Base-by-base conservation (phyloP, 2,797 vertebrate species). In the Microhierax caerulescens region DNA sequence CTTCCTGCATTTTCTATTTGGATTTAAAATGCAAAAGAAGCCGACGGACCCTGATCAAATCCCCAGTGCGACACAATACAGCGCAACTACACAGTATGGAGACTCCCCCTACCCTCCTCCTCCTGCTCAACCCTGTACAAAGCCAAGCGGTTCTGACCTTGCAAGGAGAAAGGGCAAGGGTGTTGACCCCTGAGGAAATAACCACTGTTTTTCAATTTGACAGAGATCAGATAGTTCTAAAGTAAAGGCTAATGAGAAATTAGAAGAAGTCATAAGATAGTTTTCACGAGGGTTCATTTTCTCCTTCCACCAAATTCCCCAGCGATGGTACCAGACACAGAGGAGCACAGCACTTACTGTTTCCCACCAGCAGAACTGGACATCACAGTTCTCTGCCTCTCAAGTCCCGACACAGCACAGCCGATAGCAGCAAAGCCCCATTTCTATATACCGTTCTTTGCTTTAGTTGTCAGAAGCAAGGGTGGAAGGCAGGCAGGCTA, bases 311-410 rank as follows among this genome's bases (percentile, higher is more conserved):
- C 32, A 60, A 57, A 43, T 17, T 74, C 28, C 21, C 0, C 3
- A 39, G 34, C 0, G 3, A 56, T 0, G 0, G 7, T 11, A 85
- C 10, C 47, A 83, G 50, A 74, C 4, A 51, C 0, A 1, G 36
- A 60, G 20, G 21, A 63, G 43, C 23, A 37, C 0, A 7, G 51
- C 37, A 11, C 24, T 51, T 27, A 37, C 24, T 10, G 19, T 10
- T 70, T 80, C 67, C 76, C 54, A 80, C 39, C n/a, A 48, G 43
- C 24, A 89, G 69, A 78, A 74, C 53, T 11, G 18, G 57, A 51
- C 25, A 39, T 39, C 12, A 7, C 15, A 25, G 15, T 3, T 59
- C 47, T 56, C 28, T 32, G 39, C 36, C 60, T 36, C 47, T 36
- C 23, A 17, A 37, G 28, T 32, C 28, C 23, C 63, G 32, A 10